phyloP scores from a whole-genome alignment of 2,888 invertebrate genomes.

The Nebria salina region DNA sequence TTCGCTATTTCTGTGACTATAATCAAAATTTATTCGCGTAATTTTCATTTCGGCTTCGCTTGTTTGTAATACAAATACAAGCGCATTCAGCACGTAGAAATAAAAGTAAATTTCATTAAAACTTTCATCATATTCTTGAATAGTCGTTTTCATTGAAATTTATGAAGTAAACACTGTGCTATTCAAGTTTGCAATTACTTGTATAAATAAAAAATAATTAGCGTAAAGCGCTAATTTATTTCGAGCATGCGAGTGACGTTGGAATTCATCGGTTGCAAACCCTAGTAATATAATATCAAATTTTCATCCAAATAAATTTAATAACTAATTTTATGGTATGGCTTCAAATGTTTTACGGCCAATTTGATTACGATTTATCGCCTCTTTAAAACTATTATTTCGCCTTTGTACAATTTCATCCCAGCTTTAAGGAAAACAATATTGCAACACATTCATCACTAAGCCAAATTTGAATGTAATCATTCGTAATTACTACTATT shows the following conservation, averaged over 20 bases:
- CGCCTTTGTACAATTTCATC: neutral
- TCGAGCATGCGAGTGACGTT: neutral
- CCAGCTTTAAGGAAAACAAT: neutral
- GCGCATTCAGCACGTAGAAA: neutral
- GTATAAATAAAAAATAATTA: constrained; percentile 4
- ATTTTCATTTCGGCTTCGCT: neutral
- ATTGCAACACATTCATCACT: no score
- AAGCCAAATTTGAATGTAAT: no score
- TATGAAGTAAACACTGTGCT: neutral
- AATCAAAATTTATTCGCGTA: neutral
- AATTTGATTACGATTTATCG: neutral
- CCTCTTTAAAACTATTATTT: neutral
- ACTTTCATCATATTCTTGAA: neutral
- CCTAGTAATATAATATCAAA: neutral
- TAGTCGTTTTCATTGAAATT: neutral
- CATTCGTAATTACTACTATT: no score
- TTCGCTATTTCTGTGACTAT: neutral
- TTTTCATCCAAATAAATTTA: neutral
- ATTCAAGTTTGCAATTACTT: constrained; percentile 6
- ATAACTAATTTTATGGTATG: neutral
- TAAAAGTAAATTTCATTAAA: constrained; percentile 13
- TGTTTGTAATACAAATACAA: neutral
- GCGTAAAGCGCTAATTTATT: neutral
- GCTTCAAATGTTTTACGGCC: neutral
- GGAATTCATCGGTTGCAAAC: neutral